phyloP scores from a whole-genome alignment of 2,113 vertebrate genomes.

The Hystrix cristata region DNA sequence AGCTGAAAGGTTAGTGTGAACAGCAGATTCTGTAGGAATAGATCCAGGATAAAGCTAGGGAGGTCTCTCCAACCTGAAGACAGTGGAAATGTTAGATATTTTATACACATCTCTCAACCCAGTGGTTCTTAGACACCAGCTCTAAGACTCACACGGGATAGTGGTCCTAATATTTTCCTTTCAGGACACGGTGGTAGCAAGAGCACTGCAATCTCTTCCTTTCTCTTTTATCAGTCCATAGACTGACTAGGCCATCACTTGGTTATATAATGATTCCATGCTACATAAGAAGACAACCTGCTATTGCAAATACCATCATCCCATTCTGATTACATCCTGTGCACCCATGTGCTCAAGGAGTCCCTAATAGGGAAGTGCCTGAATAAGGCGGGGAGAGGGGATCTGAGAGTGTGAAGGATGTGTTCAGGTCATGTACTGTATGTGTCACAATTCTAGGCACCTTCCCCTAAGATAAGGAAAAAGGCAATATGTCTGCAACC shows the following conservation, averaged over 20 bases:
- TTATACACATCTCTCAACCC: neutral
- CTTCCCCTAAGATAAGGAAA: neutral
- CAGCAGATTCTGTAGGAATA: neutral
- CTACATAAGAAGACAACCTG: neutral
- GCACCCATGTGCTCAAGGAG: neutral
- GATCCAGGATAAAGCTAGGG: neutral
- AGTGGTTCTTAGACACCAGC: neutral
- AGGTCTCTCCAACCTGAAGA: neutral
- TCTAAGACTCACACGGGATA: neutral
- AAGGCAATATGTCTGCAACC: neutral
- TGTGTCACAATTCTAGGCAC: neutral
- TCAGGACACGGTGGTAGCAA: neutral
- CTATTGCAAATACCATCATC: neutral
- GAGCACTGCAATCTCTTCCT: neutral
- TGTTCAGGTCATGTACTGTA: neutral
- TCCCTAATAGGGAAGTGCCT: neutral
- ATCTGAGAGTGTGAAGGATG: neutral
- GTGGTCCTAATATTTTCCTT: neutral
- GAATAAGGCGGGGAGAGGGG: neutral
- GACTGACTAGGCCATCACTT: neutral
- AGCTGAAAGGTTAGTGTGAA: neutral
- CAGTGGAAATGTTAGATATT: neutral
- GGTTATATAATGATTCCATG: neutral
- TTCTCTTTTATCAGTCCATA: neutral
- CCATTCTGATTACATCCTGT: neutral